phyloP scores from a whole-genome alignment of 2,888 invertebrate species.

The Boloria selene region DNA sequence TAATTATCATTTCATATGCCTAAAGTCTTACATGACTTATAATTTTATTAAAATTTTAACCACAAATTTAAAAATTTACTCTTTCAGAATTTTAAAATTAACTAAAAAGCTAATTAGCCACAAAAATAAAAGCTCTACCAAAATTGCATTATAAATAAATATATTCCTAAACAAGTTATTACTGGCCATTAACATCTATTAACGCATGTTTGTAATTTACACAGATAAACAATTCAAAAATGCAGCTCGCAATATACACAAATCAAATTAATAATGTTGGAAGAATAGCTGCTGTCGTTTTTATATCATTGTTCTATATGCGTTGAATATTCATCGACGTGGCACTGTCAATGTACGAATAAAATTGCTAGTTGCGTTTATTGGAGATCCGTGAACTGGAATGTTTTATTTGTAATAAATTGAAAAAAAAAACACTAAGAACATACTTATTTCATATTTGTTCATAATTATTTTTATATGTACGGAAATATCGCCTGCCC shows the following conservation, averaged over 20 bases:
- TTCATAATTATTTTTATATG: neutral
- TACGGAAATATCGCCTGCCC: too few species aligned
- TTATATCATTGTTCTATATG: constrained; percentile 27
- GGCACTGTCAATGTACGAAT: constrained; percentile 33
- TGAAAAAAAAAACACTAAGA: neutral
- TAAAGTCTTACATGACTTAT: too few species aligned
- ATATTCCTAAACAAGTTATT: too few species aligned
- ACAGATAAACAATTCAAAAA: constrained; percentile 3
- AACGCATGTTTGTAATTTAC: neutral
- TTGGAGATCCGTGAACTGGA: constrained; percentile 11
- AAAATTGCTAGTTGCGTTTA: constrained; percentile 20
- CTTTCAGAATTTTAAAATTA: too few species aligned
- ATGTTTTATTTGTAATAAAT: constrained; percentile 7
- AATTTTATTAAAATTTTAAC: too few species aligned
- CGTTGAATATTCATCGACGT: constrained; percentile 47
- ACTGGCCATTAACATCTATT: neutral
- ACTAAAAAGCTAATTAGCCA: too few species aligned
- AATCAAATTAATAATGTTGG: constrained; percentile 27
- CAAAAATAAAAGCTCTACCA: too few species aligned
- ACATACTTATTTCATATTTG: neutral
- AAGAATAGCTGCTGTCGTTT: constrained; percentile 21
- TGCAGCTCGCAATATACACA: constrained; percentile 18
- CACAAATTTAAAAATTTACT: too few species aligned
- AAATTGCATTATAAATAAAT: too few species aligned
- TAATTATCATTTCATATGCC: too few species aligned